A percentile compares a stretch with the other conserved stretches of the same genome.
These are phyloP conservation scores for Ormyrus thymus DNA, from an alignment of 2,888 invertebrate species.

Conservation along the genomic window DNA sequence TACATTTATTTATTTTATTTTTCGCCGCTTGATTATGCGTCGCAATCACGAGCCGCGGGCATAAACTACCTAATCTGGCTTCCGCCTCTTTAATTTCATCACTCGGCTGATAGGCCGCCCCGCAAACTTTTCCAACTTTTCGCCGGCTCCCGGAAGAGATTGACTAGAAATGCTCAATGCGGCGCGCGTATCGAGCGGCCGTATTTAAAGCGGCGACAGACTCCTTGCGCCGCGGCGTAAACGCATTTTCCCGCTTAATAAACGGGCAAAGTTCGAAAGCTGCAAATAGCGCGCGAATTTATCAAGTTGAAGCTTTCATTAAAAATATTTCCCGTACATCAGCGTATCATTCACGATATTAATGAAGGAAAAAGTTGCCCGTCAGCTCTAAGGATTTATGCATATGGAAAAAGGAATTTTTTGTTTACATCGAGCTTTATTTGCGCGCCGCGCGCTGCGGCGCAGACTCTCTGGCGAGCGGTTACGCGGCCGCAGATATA, in stretches of 20 bases:
- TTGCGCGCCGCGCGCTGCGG: conserved; percentile 25
- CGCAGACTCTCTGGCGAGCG: conserved; percentile 48
- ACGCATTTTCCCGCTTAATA: conserved; percentile 39
- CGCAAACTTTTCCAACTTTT: too few relatives aligned
- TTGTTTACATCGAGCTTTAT: conserved; percentile 53
- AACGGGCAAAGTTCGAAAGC: conserved; percentile 39
- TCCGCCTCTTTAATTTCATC: conserved; percentile 23
- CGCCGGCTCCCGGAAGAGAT: too few relatives aligned
- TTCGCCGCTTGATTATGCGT: conserved; percentile 53
- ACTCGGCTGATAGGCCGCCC: too few relatives aligned
- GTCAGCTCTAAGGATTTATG: conserved; percentile 49
- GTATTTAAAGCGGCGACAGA: conserved; percentile 22
- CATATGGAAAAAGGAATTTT: conserved; percentile 50
- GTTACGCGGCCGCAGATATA: conserved; percentile 72
- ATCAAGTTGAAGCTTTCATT: conserved; percentile 44
- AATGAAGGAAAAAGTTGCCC: conserved; percentile 49
- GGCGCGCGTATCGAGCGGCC: conserved; percentile 34
- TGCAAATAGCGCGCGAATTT: conserved; percentile 39
- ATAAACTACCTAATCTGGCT: conserved; percentile 46
- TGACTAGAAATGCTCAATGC: too few relatives aligned
- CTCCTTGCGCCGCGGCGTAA: conserved; percentile 4
- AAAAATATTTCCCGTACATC: conserved; percentile 51
- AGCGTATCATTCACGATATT: conserved; percentile 54
- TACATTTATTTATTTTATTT: conserved; percentile 53
- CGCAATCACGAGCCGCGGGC: conserved; percentile 47